These are phyloP conservation scores for Argyrosomus regius DNA, from an alignment of 2,797 vertebrate genomes.

Conservation along the genomic window DNA sequence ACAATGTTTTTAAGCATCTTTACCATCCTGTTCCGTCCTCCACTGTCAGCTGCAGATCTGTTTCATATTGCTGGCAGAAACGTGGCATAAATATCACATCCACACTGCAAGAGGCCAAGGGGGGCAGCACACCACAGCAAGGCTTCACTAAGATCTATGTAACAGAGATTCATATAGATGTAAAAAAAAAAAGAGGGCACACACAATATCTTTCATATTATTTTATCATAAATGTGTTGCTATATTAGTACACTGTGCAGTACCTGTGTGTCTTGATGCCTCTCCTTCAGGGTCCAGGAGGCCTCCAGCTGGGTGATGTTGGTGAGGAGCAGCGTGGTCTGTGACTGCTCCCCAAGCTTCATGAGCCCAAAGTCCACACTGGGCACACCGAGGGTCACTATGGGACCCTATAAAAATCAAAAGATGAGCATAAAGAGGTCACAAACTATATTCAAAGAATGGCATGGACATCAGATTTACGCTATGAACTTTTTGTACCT, in stretches of 20 bases:
- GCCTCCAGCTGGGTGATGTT: conserved; percentile 89
- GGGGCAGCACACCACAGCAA: conserved; percentile 83
- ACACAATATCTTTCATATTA: not conserved
- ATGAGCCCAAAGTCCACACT: conserved; percentile 90
- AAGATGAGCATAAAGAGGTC: not conserved
- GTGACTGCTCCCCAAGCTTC: conserved; percentile 80
- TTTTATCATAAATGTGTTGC: not conserved
- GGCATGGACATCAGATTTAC: not conserved
- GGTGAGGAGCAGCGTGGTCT: conserved; percentile 81
- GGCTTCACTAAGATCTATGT: conserved; percentile 87
- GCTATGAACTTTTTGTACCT: conserved; percentile 80
- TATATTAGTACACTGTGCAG: not conserved
- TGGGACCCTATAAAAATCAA: conserved; percentile 86
- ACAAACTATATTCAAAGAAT: not conserved
- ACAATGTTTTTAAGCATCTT: conserved; percentile 42
- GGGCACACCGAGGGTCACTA: conserved; percentile 82
- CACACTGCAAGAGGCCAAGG: conserved; percentile 83
- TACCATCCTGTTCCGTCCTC: conserved; percentile 90
- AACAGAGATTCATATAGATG: conserved; percentile 10
- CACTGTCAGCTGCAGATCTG: conserved; percentile 89
- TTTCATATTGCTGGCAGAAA: conserved; percentile 86
- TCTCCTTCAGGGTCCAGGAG: conserved; percentile 88
- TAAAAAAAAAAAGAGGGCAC: too few relatives aligned
- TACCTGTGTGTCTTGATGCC: conserved; percentile 67
- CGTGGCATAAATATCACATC: conserved; percentile 84